Base-by-base conservation (phyloP, 2,797 vertebrate species). In the Lepus oiostolus region DNA sequence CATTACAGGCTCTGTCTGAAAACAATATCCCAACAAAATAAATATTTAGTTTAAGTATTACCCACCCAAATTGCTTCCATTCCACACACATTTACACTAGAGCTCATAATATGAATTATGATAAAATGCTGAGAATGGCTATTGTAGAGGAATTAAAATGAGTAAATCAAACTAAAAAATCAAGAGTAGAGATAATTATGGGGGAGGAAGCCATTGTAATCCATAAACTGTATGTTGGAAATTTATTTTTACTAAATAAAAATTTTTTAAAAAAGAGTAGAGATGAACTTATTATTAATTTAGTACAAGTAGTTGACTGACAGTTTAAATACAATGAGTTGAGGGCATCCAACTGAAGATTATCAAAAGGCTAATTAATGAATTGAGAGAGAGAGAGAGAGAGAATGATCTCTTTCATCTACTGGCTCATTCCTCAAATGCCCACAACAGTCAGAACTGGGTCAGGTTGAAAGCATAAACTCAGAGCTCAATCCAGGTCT, bases 351-450 rank as follows among this genome's bases (percentile, higher is more conserved):
- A 70, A 47, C 16, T 65, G 12, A 79, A 85, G 21, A n/a, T 65
- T 85, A 87, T 77, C 47, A 83, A 58, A 60, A 70, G 22, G 11
- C 10, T 80, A 81, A 54, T 63, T 71, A 60, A 85, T 92, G 75
- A 8, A 47, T 42, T 42, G 42, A 42, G 42, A 42, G 42, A 58
- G 16, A 58, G 17, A 58, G 13, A 1, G 17, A 21, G 13, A 58
- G 13, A 58, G 17, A 4, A 21, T 16, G 16, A 58, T 16, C 19
- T 58, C 19, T 16, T 17, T 58, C 54, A 58, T 5, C 54, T 58
- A 21, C 54, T 58, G 54, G 54, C 54, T 58, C 54, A 58, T 5
- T 58, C 54, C 54, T 58, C 54, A 16, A 58, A 21, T 21, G 54
- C 14, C 19, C 54, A 58, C 19, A 21, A 6, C 19, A 47, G 54